Evolutionary conservation across 2,888 invertebrate genomes (phyloP).

Genomic region (Rapana venosa): DNA sequence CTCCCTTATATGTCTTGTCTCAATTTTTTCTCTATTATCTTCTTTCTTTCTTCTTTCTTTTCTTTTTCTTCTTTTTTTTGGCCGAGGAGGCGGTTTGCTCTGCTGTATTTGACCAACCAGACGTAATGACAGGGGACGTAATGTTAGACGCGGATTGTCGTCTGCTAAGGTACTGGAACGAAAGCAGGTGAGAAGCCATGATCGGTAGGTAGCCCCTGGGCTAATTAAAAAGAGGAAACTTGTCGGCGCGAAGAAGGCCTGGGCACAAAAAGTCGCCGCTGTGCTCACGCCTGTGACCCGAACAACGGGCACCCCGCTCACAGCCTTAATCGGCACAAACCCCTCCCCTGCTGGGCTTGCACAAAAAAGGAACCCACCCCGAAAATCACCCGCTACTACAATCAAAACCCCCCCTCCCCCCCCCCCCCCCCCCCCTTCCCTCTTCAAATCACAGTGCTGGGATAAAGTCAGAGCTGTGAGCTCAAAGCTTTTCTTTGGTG

Average conservation of each 20-base stretch:
- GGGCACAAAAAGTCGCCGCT: not conserved
- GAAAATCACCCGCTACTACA: slow-evolving; percentile 33
- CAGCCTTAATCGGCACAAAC: not conserved
- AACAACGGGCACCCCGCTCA: not conserved
- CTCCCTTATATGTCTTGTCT: no score
- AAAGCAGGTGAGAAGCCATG: slow-evolving; percentile 19
- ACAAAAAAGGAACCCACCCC: slow-evolving; percentile 23
- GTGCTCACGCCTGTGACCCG: not conserved
- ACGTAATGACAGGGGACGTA: not conserved
- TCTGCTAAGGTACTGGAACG: not conserved
- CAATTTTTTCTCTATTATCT: not conserved
- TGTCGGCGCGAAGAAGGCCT: not conserved
- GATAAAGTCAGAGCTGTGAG: slow-evolving; percentile 7
- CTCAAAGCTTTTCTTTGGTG: not conserved
- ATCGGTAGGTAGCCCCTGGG: not conserved
- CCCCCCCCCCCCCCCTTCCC: not conserved
- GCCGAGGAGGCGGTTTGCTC: not conserved
- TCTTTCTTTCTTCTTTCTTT: not conserved
- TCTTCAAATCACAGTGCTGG: not conserved
- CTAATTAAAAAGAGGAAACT: slow-evolving; percentile 18
- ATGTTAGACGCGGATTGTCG: slow-evolving; percentile 28
- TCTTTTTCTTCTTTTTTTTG: not conserved
- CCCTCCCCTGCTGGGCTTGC: not conserved
- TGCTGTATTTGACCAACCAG: not conserved
- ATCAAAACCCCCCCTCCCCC: slow-evolving; percentile 2